A percentile compares a stretch with the other conserved stretches of the same genome.
phyloP scores from a whole-genome alignment of 2,888 invertebrate species.

The Drosophila peninsularis region DNA sequence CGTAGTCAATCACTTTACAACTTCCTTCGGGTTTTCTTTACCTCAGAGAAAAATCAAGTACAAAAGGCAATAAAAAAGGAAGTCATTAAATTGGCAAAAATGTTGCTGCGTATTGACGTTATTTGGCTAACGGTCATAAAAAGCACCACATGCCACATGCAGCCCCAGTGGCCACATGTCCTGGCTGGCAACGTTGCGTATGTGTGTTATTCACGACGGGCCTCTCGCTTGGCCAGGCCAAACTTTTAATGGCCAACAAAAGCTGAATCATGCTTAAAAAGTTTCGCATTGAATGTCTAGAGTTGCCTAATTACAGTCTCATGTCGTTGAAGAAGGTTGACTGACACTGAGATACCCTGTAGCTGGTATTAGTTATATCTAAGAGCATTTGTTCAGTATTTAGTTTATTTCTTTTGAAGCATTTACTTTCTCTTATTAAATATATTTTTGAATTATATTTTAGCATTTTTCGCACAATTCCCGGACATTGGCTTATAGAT shows the following conservation, averaged over 20 bases:
- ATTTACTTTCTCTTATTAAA: background rate
- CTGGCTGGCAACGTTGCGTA: slow-evolving; percentile 33
- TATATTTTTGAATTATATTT: background rate
- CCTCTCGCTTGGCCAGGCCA: slow-evolving; percentile 11
- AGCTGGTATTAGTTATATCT: background rate
- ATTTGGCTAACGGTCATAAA: slow-evolving; percentile 35
- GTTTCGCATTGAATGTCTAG: slow-evolving; percentile 15
- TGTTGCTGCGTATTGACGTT: slow-evolving; percentile 19
- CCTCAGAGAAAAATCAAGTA: slow-evolving; percentile 16
- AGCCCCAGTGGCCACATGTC: background rate
- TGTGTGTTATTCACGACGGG: slow-evolving; percentile 39
- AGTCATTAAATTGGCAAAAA: slow-evolving; percentile 34
- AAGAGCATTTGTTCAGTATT: background rate
- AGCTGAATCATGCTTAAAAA: slow-evolving; percentile 22
- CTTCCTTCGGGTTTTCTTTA: background rate
- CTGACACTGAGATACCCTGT: slow-evolving; percentile 3
- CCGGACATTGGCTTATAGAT: background rate
- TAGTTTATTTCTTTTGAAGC: no score
- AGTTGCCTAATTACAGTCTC: slow-evolving; percentile 33
- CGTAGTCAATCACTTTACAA: background rate
- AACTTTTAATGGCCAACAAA: slow-evolving; percentile 42
- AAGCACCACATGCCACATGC: slow-evolving; percentile 6
- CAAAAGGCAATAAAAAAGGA: slow-evolving; percentile 22
- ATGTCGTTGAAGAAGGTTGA: background rate
- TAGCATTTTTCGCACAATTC: background rate